A percentile compares a stretch with the other conserved stretches of the same genome.
Conservation (phyloP, 2,797 vertebrate species). For the Bradypus variegatus region DNA sequence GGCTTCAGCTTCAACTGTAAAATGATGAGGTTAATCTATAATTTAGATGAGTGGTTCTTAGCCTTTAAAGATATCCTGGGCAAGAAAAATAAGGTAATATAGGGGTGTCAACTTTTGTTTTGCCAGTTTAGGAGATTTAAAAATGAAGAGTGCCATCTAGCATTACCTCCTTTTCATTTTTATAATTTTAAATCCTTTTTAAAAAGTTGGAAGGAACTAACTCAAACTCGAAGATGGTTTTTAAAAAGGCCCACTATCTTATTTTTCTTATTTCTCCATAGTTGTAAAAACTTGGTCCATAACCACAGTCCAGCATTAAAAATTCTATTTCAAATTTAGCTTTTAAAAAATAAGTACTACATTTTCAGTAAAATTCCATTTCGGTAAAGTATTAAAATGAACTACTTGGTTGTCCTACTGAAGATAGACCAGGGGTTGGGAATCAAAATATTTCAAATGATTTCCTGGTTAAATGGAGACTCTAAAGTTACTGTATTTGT, state of each 20-base stretch:
- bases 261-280: slow-evolving; percentile 26
- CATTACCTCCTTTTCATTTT: slow-evolving; percentile 2
- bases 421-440: background rate
- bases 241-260: slow-evolving; percentile 12
- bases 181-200: background rate
- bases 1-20: background rate
- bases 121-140: slow-evolving; percentile 2
- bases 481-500: slow-evolving; percentile 26
- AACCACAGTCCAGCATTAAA: slow-evolving; percentile 30
- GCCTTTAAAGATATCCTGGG: background rate
- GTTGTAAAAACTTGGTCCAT: slow-evolving; percentile 5
- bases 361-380: slow-evolving; percentile 13
- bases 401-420: background rate
- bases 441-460: slow-evolving; percentile 29
- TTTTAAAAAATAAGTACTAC: slow-evolving; percentile 16
- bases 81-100: background rate
- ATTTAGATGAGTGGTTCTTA: background rate
- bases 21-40: background rate
- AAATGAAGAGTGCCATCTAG: slow-evolving; percentile 26
- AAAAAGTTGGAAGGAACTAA: slow-evolving; percentile 9
- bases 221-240: background rate
- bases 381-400: slow-evolving; percentile 19
- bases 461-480: background rate
- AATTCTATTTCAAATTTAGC: slow-evolving; percentile 23
- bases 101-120: slow-evolving; percentile 2